Evolutionary conservation across 2,113 vertebrate genomes (phyloP), one percentile per base, ranked within the genome.

Genomic region (Probosciger aterrimus): DNA sequence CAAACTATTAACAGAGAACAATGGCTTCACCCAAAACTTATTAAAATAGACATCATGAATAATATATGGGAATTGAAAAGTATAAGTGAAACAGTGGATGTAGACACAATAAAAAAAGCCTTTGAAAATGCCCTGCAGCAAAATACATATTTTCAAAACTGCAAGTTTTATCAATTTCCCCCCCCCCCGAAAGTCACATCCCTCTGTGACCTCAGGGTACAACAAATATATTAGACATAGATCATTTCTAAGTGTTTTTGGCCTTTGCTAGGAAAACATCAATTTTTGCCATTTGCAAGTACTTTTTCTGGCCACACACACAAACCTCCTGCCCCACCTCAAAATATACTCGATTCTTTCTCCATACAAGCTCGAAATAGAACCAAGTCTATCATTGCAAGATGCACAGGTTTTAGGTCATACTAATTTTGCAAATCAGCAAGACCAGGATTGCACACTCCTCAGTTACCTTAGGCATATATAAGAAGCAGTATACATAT

Each of bases 71-170:
- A 92, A 91, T 69, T 65, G 74, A 95, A 97, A 96, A 81, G 57
- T 82, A 93, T 23, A 94, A 96, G 94, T 83, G 97, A 96, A 94
- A 68, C 43, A 88, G 76, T 78, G 87, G 78, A 79, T 93, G 87
- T 70, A 87, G 95, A 94, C 95, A 95, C 96, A 94, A 96, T 97
- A 97, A 97, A 97, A 97, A 97, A 96, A 93, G 76, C 95, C 94
- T 96, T 96, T 91, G 86, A 94, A 97, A 97, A 95, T 85, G 83
- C 94, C 96, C 93, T 96, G 6, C 90, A 97, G 96, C 92, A 96
- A 97, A 97, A 97, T 87, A 96, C 77, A 68, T 94, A 93, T 96
- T 98, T 98, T 97, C 94, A 94, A 96, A 96, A 92, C 76, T 44
- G 31, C 67, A 92, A 86, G 55, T 97, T 97, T 91, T 94, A 94